Conservation (phyloP, 1,140 invertebrate genomes). For the Drusus annulatus region DNA sequence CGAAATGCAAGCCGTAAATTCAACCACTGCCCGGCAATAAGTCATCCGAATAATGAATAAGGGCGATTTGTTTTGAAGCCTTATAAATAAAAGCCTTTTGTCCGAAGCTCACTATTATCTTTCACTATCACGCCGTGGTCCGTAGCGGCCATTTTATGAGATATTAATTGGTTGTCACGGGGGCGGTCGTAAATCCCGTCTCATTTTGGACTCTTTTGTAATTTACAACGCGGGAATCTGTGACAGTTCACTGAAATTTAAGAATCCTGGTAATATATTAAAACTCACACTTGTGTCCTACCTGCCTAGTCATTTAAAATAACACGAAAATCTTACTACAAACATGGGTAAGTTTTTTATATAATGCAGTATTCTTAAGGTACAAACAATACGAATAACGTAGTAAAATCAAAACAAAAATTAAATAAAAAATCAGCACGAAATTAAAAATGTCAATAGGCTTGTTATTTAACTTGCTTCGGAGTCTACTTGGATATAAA, state of each 20-base stretch:
- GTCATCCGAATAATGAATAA: constrained; percentile 69
- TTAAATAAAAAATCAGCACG: no score
- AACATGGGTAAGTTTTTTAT: no score
- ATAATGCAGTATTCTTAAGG: no score
- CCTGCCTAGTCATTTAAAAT: no score
- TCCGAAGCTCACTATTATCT: constrained; percentile 55
- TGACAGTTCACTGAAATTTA: constrained; percentile 23
- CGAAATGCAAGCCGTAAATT: constrained; percentile 50
- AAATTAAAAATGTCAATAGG: no score
- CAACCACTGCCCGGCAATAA: constrained; percentile 40
- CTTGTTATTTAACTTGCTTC: no score
- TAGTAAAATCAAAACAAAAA: no score
- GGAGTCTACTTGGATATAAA: no score
- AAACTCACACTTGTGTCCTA: not conserved
- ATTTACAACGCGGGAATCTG: constrained; percentile 10
- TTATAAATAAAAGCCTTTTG: constrained; percentile 69
- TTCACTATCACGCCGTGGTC: constrained; percentile 36
- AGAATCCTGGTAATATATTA: not conserved
- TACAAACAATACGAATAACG: no score
- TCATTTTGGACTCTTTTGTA: constrained; percentile 29
- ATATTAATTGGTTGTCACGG: constrained; percentile 72
- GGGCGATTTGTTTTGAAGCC: constrained; percentile 72
- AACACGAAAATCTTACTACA: no score
- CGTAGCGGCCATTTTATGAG: constrained; percentile 62
- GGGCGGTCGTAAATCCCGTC: constrained; percentile 28